Evolutionary conservation across 1,140 invertebrate species (phyloP).

Genomic region (Batillaria attramentaria): DNA sequence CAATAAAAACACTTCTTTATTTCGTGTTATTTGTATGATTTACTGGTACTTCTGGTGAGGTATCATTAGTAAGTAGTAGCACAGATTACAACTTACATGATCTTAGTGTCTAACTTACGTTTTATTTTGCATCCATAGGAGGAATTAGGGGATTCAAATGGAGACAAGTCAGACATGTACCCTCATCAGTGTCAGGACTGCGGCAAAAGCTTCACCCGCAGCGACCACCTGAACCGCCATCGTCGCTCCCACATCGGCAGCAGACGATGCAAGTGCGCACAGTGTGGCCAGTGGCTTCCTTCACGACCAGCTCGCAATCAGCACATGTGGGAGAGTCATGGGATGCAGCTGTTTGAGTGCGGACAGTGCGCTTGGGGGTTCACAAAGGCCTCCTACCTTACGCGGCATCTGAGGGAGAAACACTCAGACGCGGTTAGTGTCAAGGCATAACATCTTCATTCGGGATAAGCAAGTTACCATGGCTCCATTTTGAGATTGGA

Average conservation of each 20-base stretch:
- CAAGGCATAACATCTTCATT: too few species aligned
- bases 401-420: neutral
- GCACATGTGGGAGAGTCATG: slow-evolving; percentile 5
- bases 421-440: neutral
- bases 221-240: slow-evolving; percentile 25
- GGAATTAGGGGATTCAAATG: neutral
- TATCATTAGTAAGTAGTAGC: neutral
- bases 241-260: neutral
- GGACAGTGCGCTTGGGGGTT: neutral
- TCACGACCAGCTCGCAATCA: neutral
- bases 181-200: slow-evolving; percentile 5
- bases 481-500: too few species aligned
- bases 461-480: too few species aligned
- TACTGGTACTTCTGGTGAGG: neutral
- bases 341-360: slow-evolving; percentile 14
- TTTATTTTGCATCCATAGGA: neutral
- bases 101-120: neutral
- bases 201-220: neutral
- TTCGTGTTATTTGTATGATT: neutral
- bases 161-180: neutral
- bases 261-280: slow-evolving; percentile 3
- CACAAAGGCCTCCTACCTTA: slow-evolving; percentile 8
- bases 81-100: neutral
- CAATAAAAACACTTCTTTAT: neutral
- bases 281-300: slow-evolving; percentile 12